Conservation (phyloP, 2,888 invertebrate species). For the Ochlodes sylvanus region DNA sequence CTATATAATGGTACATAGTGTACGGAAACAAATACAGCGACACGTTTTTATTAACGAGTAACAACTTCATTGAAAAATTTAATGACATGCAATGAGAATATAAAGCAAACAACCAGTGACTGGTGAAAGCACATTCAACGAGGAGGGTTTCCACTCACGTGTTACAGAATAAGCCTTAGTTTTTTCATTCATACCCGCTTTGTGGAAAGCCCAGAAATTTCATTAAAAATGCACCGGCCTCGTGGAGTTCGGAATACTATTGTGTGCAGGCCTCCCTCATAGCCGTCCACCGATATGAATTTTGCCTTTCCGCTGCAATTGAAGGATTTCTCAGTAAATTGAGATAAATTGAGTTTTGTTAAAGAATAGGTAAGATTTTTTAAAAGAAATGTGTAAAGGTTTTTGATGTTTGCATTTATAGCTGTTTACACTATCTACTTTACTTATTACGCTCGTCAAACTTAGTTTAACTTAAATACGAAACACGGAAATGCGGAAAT, state of each 20-base stretch:
- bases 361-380: no score
- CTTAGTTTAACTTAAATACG: no score
- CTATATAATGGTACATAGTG: no score
- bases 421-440: no score
- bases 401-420: no score
- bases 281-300: conserved; percentile 49
- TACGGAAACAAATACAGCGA: background rate
- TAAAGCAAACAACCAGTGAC: conserved; percentile 32
- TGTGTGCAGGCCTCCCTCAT: conserved; percentile 48
- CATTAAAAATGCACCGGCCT: conserved; percentile 67
- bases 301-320: conserved; percentile 39
- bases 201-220: conserved; percentile 76
- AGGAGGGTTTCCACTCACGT: conserved; percentile 47
- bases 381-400: no score
- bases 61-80: conserved; percentile 15
- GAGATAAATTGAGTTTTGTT: conserved; percentile 6
- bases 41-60: background rate
- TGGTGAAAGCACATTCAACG: conserved; percentile 38
- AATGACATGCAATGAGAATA: conserved; percentile 27
- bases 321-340: conserved; percentile 38
- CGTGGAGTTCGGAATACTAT: conserved; percentile 48
- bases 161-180: conserved; percentile 60
- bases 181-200: conserved; percentile 70
- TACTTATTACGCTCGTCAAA: no score
- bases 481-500: no score